A percentile compares a stretch with the other conserved stretches of the same genome.
Evolutionary conservation across 2,113 vertebrate genomes (phyloP).

Genomic region (Psephotus haematonotus): DNA sequence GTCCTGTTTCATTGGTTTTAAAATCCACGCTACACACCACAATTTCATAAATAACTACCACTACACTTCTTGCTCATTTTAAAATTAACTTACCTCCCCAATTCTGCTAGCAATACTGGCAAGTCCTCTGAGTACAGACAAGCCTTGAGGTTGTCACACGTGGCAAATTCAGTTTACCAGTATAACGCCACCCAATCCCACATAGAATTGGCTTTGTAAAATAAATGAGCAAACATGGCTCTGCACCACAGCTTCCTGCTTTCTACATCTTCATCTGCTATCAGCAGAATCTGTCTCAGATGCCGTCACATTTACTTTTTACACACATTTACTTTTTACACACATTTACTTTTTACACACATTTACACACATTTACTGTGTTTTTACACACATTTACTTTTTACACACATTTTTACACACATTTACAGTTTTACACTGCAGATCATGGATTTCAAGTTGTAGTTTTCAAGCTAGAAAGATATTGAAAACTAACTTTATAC

Average conservation of each 20-base stretch:
- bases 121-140: background rate
- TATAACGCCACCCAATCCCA: background rate
- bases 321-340: no score
- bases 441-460: background rate
- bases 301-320: background rate
- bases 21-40: background rate
- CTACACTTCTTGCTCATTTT: background rate
- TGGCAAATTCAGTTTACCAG: background rate
- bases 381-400: no score
- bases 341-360: no score
- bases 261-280: constrained; percentile 42
- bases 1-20: background rate
- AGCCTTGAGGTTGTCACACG: background rate
- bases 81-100: background rate
- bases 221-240: constrained; percentile 26
- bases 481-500: rapidly evolving
- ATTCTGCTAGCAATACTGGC: background rate
- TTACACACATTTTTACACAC: no score
- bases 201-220: background rate
- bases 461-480: background rate
- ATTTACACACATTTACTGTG: no score
- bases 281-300: constrained; percentile 21
- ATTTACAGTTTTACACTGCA: background rate
- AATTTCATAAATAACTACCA: background rate
- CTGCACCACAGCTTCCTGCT: constrained; percentile 72